Evolutionary conservation across 2,888 invertebrate species (phyloP).

Genomic region (Apodemia mormo): DNA sequence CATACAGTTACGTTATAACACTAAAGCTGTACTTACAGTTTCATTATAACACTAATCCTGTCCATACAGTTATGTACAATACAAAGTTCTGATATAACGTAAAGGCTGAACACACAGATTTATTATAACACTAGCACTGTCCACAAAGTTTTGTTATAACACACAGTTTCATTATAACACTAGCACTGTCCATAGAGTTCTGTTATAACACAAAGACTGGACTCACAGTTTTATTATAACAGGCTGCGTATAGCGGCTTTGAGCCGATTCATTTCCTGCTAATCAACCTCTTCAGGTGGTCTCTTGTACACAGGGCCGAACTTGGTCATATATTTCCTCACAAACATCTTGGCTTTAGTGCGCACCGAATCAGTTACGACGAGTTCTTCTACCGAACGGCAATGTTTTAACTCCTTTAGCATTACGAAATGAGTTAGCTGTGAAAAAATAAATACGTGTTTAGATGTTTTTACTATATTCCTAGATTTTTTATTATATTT

Average conservation of each 20-base stretch:
- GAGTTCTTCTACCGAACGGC: slow-evolving; percentile 91
- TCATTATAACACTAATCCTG: not conserved
- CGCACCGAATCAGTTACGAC: slow-evolving; percentile 95
- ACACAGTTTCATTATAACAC: slow-evolving; percentile 9
- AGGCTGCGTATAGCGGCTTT: slow-evolving; percentile 31
- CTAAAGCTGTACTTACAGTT: too few species aligned
- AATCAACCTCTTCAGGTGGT: slow-evolving; percentile 84
- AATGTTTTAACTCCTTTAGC: slow-evolving; percentile 96
- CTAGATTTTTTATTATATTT: too few species aligned
- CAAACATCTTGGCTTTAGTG: slow-evolving; percentile 96
- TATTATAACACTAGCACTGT: not conserved
- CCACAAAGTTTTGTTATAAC: too few species aligned
- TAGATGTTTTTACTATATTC: too few species aligned
- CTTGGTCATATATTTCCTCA: slow-evolving; percentile 97
- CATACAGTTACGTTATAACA: too few species aligned
- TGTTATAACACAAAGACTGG: not conserved
- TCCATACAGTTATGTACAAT: too few species aligned
- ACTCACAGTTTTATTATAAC: slow-evolving; percentile 11
- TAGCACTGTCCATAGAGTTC: not conserved
- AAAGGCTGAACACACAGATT: not conserved
- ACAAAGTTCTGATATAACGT: too few species aligned
- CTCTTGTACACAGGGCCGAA: slow-evolving; percentile 91
- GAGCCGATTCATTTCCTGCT: slow-evolving; percentile 42
- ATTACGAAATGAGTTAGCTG: slow-evolving; percentile 97
- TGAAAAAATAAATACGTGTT: slow-evolving; percentile 61